Percentiles rank a stretch among this genome's conserved stretches.
Conservation (phyloP, 2,797 vertebrate species). For the Propithecus perrieri region DNA sequence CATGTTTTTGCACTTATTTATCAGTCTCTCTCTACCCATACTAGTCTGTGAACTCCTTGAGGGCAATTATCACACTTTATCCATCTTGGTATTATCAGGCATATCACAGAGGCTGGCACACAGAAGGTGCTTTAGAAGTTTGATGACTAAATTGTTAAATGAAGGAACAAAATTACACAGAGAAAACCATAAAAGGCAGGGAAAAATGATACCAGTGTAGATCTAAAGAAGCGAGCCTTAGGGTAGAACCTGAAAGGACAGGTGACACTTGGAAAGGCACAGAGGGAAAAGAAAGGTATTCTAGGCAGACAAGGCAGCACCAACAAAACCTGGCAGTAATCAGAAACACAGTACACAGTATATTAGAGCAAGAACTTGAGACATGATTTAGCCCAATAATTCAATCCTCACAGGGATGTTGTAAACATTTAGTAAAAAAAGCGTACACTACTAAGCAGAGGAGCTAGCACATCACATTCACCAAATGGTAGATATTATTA, state of each 20-base stretch:
- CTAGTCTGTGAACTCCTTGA: background rate
- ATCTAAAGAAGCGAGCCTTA: background rate
- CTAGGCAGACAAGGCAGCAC: background rate
- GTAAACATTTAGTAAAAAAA: constrained; percentile 17
- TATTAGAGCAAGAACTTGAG: background rate
- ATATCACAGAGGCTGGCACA: background rate
- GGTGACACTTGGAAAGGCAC: background rate
- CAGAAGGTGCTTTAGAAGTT: constrained; percentile 3
- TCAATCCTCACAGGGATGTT: background rate
- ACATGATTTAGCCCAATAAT: constrained; percentile 23
- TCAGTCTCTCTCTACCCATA: background rate
- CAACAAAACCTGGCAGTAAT: background rate
- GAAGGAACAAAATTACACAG: background rate
- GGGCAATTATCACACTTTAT: background rate
- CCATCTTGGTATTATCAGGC: background rate
- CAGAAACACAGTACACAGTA: background rate
- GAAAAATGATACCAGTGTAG: background rate
- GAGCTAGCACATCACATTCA: background rate
- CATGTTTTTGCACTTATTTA: background rate
- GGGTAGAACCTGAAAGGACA: constrained; percentile 28
- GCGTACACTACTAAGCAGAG: background rate
- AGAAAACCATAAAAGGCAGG: background rate
- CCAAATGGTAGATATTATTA: background rate
- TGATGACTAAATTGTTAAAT: constrained; percentile 25
- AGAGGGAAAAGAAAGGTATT: background rate